These are phyloP conservation scores for Megastigmus dorsalis DNA, from an alignment of 2,888 invertebrate species.

Conservation along the genomic window DNA sequence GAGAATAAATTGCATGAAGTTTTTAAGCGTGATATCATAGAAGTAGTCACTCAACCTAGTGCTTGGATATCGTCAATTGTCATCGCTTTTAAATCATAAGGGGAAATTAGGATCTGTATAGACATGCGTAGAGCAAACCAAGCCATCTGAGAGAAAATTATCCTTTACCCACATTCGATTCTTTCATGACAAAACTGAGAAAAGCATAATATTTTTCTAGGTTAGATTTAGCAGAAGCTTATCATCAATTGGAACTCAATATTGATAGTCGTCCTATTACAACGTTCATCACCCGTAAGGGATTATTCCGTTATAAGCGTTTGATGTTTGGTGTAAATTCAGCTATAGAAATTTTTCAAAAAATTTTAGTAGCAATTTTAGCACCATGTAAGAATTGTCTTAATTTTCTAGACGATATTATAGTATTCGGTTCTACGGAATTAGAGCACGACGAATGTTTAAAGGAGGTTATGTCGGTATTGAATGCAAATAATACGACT, in stretches of 20 bases:
- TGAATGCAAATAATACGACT: slow-evolving; percentile 48
- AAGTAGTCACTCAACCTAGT: background rate
- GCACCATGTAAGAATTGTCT: slow-evolving; percentile 56
- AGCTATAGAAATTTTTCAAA: slow-evolving; percentile 73
- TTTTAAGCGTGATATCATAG: background rate
- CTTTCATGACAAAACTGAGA: slow-evolving; percentile 14
- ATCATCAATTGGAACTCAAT: slow-evolving; percentile 26
- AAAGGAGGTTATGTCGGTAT: slow-evolving; percentile 23
- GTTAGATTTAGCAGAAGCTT: slow-evolving; percentile 24
- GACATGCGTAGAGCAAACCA: background rate
- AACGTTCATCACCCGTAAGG: slow-evolving; percentile 68
- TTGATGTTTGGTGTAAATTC: slow-evolving; percentile 70
- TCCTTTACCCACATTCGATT: slow-evolving; percentile 17
- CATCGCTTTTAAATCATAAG: background rate
- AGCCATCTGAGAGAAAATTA: background rate
- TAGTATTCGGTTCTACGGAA: slow-evolving; percentile 63
- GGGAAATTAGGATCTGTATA: background rate
- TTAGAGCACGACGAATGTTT: slow-evolving; percentile 64
- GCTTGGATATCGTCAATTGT: background rate
- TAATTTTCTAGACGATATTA: slow-evolving; percentile 67
- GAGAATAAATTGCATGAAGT: background rate
- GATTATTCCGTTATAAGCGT: slow-evolving; percentile 69
- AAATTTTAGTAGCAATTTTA: background rate
- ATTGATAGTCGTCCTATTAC: slow-evolving; percentile 59
- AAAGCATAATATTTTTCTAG: slow-evolving; percentile 14